phyloP scores from a whole-genome alignment of 92 coral and sea anemone genomes.

The Umimayanthus kanabou region DNA sequence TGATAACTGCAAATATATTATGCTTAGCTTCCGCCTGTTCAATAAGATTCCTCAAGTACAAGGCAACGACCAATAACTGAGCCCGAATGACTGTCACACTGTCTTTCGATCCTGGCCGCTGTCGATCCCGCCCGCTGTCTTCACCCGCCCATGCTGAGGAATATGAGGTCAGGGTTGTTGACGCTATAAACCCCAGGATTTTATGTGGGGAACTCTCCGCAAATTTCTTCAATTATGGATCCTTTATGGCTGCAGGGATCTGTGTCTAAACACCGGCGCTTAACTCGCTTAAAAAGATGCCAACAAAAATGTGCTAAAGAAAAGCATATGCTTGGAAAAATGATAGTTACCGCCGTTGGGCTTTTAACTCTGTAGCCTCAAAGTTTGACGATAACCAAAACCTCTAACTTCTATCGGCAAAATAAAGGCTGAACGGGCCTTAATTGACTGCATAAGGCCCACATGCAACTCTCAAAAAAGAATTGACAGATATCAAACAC shows the following conservation, averaged over 20 bases:
- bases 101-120: constrained; percentile 10
- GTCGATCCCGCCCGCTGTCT: neutral
- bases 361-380: neutral
- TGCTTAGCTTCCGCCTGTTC: neutral
- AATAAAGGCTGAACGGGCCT: neutral
- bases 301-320: neutral
- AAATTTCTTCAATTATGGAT: neutral
- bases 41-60: neutral
- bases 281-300: constrained; percentile 4
- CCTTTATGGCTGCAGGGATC: neutral
- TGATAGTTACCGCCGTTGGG: neutral
- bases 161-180: neutral
- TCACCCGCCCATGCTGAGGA: constrained; percentile 9
- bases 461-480: too few species aligned
- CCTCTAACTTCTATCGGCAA: neutral
- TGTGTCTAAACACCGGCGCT: constrained; percentile 1
- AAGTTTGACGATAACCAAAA: neutral
- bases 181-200: neutral
- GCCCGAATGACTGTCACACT: neutral
- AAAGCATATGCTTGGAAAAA: neutral
- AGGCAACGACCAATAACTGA: neutral
- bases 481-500: neutral
- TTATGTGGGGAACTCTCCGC: neutral
- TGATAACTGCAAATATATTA: neutral
- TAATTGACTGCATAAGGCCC: too few species aligned